Evolutionary conservation across 2,888 invertebrate species (phyloP).

Genomic region (Pyrrhia umbra): DNA sequence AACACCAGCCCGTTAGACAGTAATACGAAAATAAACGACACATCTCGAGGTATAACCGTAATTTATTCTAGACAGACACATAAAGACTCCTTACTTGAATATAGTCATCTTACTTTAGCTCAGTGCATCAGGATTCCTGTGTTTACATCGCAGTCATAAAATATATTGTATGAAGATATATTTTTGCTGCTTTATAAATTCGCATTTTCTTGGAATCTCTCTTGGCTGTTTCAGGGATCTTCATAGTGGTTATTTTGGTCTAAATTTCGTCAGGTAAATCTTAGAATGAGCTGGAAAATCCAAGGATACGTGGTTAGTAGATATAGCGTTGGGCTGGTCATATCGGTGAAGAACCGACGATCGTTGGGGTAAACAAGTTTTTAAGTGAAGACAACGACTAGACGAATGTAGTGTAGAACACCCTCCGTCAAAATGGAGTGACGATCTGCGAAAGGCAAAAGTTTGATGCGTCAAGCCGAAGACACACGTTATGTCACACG

Average conservation of each 20-base stretch:
- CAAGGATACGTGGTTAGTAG: no score
- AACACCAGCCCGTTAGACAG: slow-evolving; percentile 24
- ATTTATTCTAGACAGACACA: slow-evolving; percentile 44
- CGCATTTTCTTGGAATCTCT: slow-evolving; percentile 4
- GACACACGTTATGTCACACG: no score
- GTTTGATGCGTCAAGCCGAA: no score
- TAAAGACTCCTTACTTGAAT: slow-evolving; percentile 39
- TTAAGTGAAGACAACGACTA: no score
- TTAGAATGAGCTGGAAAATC: no score
- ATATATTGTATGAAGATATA: slow-evolving; percentile 30
- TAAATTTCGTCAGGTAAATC: no score
- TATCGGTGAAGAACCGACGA: no score
- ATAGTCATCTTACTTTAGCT: slow-evolving; percentile 29
- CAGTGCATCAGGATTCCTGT: slow-evolving; percentile 32
- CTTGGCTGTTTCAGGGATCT: not conserved
- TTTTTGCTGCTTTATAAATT: slow-evolving; percentile 17
- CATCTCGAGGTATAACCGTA: slow-evolving; percentile 36
- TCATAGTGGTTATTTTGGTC: not conserved
- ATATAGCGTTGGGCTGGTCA: no score
- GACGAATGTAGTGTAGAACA: no score
- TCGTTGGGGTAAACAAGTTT: no score
- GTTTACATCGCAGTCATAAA: slow-evolving; percentile 27
- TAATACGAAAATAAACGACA: slow-evolving; percentile 41
- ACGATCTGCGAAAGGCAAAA: no score
- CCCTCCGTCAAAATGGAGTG: no score